phyloP scores from a whole-genome alignment of 2,113 vertebrate species.

The Pantherophis guttatus region DNA sequence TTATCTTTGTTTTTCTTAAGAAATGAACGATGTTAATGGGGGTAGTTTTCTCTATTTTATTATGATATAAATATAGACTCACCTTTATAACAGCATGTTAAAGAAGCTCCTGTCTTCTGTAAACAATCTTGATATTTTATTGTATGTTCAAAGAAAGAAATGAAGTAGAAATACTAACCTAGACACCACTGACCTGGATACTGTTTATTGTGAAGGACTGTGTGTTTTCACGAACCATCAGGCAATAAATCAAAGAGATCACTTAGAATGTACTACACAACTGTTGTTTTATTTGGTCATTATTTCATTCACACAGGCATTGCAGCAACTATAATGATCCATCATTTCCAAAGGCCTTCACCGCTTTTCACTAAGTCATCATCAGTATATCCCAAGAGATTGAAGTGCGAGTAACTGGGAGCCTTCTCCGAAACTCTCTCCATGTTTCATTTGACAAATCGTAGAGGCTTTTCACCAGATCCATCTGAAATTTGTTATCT shows the following conservation, averaged over 20 bases:
- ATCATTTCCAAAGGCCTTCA: neutral
- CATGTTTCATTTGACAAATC: constrained; percentile 51
- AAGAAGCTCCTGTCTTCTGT: neutral
- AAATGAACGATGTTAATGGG: neutral
- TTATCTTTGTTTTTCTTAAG: neutral
- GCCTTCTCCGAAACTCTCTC: constrained; percentile 50
- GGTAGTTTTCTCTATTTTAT: neutral
- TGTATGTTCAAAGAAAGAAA: neutral
- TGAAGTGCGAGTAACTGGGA: constrained; percentile 51
- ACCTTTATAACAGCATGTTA: neutral
- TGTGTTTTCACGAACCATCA: constrained; percentile 2
- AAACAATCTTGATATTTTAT: neutral
- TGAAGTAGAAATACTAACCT: neutral
- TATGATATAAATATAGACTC: neutral
- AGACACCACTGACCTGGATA: neutral
- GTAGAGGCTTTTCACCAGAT: constrained; percentile 59
- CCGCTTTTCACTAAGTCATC: constrained; percentile 17
- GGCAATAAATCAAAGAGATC: constrained; percentile 20
- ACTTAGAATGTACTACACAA: neutral
- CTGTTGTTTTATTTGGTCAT: neutral
- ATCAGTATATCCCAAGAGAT: constrained; percentile 60
- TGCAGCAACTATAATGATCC: neutral
- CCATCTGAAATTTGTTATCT: constrained; percentile 60
- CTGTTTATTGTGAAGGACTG: constrained; percentile 24
- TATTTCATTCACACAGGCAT: neutral